These are phyloP conservation scores for Popillia japonica DNA, from an alignment of 1,140 invertebrate genomes.

Conservation along the genomic window DNA sequence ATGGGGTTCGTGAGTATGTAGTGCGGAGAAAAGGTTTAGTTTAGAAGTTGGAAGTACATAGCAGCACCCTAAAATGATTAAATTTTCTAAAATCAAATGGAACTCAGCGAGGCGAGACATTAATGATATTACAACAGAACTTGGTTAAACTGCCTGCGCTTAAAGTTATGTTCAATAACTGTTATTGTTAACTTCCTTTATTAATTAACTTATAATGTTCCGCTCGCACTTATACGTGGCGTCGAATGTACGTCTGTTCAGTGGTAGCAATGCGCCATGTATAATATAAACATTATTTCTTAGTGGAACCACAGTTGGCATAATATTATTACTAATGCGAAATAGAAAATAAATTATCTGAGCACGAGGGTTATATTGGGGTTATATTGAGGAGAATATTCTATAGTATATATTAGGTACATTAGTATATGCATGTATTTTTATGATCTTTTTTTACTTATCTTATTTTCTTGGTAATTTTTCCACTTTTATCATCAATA, in stretches of 20 bases:
- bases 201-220: slow-evolving; percentile 19
- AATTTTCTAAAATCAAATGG: slow-evolving; percentile 16
- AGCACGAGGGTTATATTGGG: neutral
- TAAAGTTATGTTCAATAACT: slow-evolving; percentile 16
- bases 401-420: too few species aligned
- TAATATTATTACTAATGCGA: slow-evolving; percentile 7
- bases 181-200: slow-evolving; percentile 19
- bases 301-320: slow-evolving; percentile 5
- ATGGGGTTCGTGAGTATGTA: neutral
- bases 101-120: slow-evolving; percentile 6
- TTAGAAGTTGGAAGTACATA: neutral
- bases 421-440: too few species aligned
- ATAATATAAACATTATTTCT: slow-evolving; percentile 10
- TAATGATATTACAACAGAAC: slow-evolving; percentile 5
- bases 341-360: neutral
- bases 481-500: too few species aligned
- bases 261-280: neutral
- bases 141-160: slow-evolving; percentile 2
- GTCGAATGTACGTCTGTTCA: neutral
- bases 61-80: neutral
- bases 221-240: neutral
- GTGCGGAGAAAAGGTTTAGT: neutral
- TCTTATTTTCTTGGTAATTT: too few species aligned
- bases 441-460: too few species aligned
- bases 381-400: too few species aligned